Evolutionary conservation across 2,113 vertebrate species (phyloP).

Genomic region (Mastomys natalensis): DNA sequence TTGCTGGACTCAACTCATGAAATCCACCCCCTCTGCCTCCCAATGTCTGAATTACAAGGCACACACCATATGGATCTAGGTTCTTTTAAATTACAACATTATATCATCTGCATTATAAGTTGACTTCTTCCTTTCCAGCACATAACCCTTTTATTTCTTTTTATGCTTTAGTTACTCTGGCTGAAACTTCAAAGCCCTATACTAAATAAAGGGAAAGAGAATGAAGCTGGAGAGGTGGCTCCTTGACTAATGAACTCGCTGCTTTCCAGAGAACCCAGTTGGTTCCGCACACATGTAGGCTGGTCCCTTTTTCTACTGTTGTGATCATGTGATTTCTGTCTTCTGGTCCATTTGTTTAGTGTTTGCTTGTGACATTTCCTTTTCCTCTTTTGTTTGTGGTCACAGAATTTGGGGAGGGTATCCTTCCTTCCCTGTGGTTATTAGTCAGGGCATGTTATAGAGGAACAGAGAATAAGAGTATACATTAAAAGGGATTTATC

Average conservation of each 20-base stretch:
- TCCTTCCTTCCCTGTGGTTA: background rate
- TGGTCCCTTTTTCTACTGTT: background rate
- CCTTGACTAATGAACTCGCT: background rate
- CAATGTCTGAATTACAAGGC: background rate
- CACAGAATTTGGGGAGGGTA: background rate
- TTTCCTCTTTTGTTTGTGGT: background rate
- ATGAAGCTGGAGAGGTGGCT: background rate
- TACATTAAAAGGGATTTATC: background rate
- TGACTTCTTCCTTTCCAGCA: background rate
- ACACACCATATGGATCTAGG: background rate
- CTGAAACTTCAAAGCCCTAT: background rate
- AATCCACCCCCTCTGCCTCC: too few relatives aligned
- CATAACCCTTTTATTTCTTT: background rate
- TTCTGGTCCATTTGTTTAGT: background rate
- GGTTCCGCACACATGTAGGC: background rate
- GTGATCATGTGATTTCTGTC: background rate
- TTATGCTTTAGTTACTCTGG: background rate
- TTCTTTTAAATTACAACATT: background rate
- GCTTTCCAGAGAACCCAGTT: background rate
- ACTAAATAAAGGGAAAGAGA: background rate
- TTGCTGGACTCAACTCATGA: too few relatives aligned
- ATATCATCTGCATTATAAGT: background rate
- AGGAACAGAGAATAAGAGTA: background rate
- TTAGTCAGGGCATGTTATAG: background rate
- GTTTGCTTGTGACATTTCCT: background rate